phyloP scores from a whole-genome alignment of 2,113 vertebrate species.

The Trematomus loennbergii region DNA sequence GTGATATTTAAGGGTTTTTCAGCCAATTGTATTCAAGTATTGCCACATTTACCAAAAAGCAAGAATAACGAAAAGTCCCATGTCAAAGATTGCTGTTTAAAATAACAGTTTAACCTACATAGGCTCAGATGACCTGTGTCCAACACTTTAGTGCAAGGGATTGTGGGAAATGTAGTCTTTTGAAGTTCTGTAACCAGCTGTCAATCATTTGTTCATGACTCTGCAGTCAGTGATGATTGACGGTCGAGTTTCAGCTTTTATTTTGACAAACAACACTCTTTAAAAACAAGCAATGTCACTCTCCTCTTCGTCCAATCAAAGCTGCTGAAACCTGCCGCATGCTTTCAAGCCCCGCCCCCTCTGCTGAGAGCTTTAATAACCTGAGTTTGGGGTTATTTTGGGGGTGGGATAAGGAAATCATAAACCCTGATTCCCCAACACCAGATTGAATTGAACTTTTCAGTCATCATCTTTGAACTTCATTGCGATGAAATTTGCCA shows the following conservation, averaged over 20 bases:
- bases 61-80: too few species aligned
- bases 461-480: background rate
- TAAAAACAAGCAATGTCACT: background rate
- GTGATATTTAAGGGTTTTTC: background rate
- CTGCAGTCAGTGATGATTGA: background rate
- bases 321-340: slow-evolving; percentile 80
- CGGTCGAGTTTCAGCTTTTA: slow-evolving; percentile 12
- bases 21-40: background rate
- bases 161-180: slow-evolving; percentile 10
- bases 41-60: too few species aligned
- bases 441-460: background rate
- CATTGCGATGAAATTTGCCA: slow-evolving; percentile 27
- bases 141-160: too few species aligned
- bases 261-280: too few species aligned
- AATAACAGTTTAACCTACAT: background rate
- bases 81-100: too few species aligned
- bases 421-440: slow-evolving; percentile 6
- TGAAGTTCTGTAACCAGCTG: background rate
- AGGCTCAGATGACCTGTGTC: background rate
- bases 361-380: slow-evolving; percentile 74
- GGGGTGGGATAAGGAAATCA: background rate
- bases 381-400: slow-evolving; percentile 13
- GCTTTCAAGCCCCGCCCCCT: slow-evolving; percentile 61
- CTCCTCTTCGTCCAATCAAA: slow-evolving; percentile 64
- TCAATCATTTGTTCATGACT: too few species aligned